Percentiles rank a stretch among this genome's conserved stretches.
These are phyloP conservation scores for Aurelia aurita complex sp. Pacific DNA, from an alignment of 30 jellyfish, hydroid and myxozoan species.

Conservation along the genomic window DNA sequence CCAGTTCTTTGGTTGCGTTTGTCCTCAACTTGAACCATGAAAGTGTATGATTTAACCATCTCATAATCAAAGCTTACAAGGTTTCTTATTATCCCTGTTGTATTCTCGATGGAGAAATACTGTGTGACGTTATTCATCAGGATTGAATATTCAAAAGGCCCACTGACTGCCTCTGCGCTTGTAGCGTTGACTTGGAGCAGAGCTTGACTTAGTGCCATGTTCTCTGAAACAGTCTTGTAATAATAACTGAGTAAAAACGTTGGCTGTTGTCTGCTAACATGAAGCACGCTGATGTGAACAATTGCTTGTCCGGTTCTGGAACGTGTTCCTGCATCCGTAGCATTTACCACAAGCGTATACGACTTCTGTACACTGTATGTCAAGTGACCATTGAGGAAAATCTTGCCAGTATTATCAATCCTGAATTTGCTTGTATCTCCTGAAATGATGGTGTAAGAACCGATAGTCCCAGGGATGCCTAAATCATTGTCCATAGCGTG, in stretches of 20 bases:
- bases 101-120: slow-evolving; percentile 61
- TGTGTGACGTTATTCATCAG: slow-evolving; percentile 32
- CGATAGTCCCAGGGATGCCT: slow-evolving; percentile 65
- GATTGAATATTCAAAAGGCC: slow-evolving; percentile 68
- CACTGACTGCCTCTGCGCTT: slow-evolving; percentile 63
- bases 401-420: slow-evolving; percentile 69
- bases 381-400: slow-evolving; percentile 34
- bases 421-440: slow-evolving; percentile 70
- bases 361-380: slow-evolving; percentile 15
- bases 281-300: slow-evolving; percentile 57
- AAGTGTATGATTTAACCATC: slow-evolving; percentile 34
- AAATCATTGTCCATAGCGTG: slow-evolving; percentile 82
- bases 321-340: slow-evolving; percentile 78
- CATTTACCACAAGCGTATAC: slow-evolving; percentile 58
- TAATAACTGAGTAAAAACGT: slow-evolving; percentile 58
- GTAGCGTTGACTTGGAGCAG: slow-evolving; percentile 74
- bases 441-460: slow-evolving; percentile 50
- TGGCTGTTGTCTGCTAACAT: slow-evolving; percentile 81
- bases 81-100: slow-evolving; percentile 70
- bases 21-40: slow-evolving; percentile 75
- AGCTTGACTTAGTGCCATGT: neutral
- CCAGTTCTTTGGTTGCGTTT: slow-evolving; percentile 64
- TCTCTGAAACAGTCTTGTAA: slow-evolving; percentile 64
- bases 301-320: slow-evolving; percentile 58
- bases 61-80: slow-evolving; percentile 73